These are phyloP conservation scores for Ctenicera cuprea DNA, from an alignment of 2,888 invertebrate species.

Conservation along the genomic window DNA sequence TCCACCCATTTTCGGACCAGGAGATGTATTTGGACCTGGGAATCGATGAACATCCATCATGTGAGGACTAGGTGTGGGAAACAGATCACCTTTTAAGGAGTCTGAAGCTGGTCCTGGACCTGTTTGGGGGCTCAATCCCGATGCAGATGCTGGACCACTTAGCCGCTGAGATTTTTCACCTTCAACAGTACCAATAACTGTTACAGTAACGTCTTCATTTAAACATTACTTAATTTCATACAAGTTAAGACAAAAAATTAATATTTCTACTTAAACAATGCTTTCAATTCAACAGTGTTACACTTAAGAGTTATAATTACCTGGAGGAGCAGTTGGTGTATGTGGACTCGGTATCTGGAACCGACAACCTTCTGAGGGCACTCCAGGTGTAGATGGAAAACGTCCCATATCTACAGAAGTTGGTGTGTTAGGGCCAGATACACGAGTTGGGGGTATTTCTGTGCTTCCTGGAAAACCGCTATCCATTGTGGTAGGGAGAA, in stretches of 20 bases:
- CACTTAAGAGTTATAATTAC: conserved; percentile 24
- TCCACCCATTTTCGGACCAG: conserved; percentile 70
- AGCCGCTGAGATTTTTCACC: conserved; percentile 68
- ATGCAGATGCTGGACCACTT: conserved; percentile 65
- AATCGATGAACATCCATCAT: conserved; percentile 75
- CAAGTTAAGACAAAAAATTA: too few relatives aligned
- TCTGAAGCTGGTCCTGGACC: conserved; percentile 69
- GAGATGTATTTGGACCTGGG: conserved; percentile 71
- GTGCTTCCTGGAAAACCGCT: conserved; percentile 70
- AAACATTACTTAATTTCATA: too few relatives aligned
- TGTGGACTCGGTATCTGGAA: conserved; percentile 75
- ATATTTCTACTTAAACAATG: too few relatives aligned
- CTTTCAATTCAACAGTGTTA: too few relatives aligned
- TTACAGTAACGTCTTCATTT: background rate
- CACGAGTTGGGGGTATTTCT: conserved; percentile 69
- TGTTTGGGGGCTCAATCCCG: conserved; percentile 70
- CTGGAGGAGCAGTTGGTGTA: conserved; percentile 67
- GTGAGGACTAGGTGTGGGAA: conserved; percentile 69
- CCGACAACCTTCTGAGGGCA: conserved; percentile 70
- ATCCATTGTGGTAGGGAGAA: conserved; percentile 69
- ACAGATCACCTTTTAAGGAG: conserved; percentile 69
- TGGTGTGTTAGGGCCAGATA: conserved; percentile 75
- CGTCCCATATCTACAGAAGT: conserved; percentile 72
- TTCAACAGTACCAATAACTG: conserved; percentile 48
- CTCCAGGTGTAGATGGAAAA: conserved; percentile 70